Evolutionary conservation across 2,113 vertebrate species (phyloP).

Genomic region (Amphilophus citrinellus): DNA sequence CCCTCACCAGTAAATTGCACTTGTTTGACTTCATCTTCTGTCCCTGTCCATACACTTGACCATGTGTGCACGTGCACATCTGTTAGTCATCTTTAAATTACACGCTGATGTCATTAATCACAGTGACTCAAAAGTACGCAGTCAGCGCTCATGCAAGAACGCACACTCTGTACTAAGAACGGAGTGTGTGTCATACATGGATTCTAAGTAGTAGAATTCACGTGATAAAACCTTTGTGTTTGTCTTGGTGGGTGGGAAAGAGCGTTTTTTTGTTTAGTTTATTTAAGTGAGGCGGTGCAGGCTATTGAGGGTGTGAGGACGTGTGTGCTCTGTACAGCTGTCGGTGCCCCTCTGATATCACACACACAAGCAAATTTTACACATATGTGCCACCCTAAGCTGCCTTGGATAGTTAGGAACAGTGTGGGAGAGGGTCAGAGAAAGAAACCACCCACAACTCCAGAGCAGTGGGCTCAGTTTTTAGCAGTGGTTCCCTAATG

Average conservation of each 20-base stretch:
- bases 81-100: conserved; percentile 50
- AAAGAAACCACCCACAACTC: not conserved
- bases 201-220: not conserved
- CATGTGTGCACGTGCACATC: conserved; percentile 23
- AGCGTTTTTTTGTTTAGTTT: conserved; percentile 24
- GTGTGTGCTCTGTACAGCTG: conserved; percentile 53
- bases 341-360: conserved; percentile 35
- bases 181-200: not conserved
- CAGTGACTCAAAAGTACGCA: conserved; percentile 13
- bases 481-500: not conserved
- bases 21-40: conserved; percentile 13
- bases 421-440: not conserved
- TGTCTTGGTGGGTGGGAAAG: not conserved
- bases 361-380: conserved; percentile 26
- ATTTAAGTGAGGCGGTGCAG: conserved; percentile 8
- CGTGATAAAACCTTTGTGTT: not conserved
- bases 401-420: conserved; percentile 14
- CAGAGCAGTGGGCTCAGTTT: not conserved
- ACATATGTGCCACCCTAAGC: conserved; percentile 2
- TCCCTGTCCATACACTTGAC: not conserved
- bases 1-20: not conserved
- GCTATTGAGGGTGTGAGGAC: conserved; percentile 44
- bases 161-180: not conserved
- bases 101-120: conserved; percentile 56
- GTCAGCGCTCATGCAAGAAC: conserved; percentile 1